phyloP scores from a whole-genome alignment of 2,113 vertebrate genomes.

The Dicerorhinus sumatrensis region DNA sequence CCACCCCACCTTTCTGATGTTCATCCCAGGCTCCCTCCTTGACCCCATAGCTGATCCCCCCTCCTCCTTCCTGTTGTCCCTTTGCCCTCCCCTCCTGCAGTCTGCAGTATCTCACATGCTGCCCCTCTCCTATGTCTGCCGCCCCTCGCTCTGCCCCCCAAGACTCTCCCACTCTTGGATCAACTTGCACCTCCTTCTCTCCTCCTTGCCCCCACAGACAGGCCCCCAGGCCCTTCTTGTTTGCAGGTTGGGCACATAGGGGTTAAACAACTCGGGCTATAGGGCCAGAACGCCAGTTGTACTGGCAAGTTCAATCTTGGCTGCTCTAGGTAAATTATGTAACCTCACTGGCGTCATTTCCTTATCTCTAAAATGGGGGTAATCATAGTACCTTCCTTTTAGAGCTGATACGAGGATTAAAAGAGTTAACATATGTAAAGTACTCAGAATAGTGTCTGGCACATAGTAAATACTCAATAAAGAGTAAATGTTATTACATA shows the following conservation, averaged over 20 bases:
- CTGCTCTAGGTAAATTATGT: not conserved
- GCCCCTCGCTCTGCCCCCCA: not conserved
- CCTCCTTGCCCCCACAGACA: not conserved
- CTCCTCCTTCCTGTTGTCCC: not conserved
- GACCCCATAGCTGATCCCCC: not conserved
- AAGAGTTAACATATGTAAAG: not conserved
- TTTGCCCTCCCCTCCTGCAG: not conserved
- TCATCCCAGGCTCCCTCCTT: not conserved
- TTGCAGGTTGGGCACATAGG: not conserved
- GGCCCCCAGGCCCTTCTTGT: not conserved
- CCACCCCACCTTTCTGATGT: not conserved
- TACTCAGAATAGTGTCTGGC: not conserved
- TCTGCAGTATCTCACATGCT: not conserved
- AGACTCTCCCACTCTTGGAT: not conserved
- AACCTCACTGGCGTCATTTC: not conserved
- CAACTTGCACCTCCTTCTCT: not conserved
- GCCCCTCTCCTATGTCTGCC: not conserved
- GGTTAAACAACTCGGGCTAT: not conserved
- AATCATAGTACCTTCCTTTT: not conserved
- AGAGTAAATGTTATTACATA: not conserved
- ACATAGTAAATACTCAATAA: slow-evolving; percentile 1
- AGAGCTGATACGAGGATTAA: not conserved
- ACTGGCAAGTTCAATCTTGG: not conserved
- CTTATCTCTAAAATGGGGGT: not conserved
- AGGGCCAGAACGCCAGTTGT: not conserved